Base-by-base conservation (phyloP, 53 echinoderm and acorn worm species). In the Actinopyga echinites region DNA sequence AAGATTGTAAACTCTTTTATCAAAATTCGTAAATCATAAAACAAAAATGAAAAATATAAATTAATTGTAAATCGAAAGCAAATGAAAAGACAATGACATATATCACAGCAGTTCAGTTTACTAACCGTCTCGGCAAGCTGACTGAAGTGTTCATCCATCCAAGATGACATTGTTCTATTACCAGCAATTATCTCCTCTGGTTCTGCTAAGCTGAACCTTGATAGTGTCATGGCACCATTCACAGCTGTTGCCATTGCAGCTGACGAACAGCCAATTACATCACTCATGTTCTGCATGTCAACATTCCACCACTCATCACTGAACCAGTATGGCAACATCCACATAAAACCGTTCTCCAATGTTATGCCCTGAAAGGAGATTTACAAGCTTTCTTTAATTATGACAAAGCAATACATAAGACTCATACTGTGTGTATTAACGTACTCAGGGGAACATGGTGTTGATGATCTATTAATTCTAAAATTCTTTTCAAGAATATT, bases 221-320 rank as follows among this genome's bases (percentile, higher is more conserved):
- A 90, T 21, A 95, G 79, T 28, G 89, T 91, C 74, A 95, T 89
- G 79, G 86, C 85, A 4, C 95, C 95, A 59, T 74, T 61, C 21
- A 93, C 68, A 36, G 95, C 95, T 8, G 66, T 63, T 35, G 75
- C 82, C 91, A 95, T 93, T 82, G 93, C 89, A 1, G 78, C 66
- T 0, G 93, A 93, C 43, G 84, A 59, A 45, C 95, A 95, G 83
- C 87, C 75, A n/a, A 95, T 86, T 26, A 68, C 84, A 73, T 87
- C 77, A 8, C 63, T 75, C 19, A 54, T 61, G 67, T 95, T 95
- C 79, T 87, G 90, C 56, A 71, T 87, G 77, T 95, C 93, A 13
- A 93, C 88, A 45, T 95, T 91, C 95, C 95, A 95, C 95, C 95
- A 95, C 17, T 61, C 78, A 53, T 86, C 73, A 12, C 84, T 52